Evolutionary conservation across 2,113 vertebrate species (phyloP).

Genomic region (Eubucco bourcierii): DNA sequence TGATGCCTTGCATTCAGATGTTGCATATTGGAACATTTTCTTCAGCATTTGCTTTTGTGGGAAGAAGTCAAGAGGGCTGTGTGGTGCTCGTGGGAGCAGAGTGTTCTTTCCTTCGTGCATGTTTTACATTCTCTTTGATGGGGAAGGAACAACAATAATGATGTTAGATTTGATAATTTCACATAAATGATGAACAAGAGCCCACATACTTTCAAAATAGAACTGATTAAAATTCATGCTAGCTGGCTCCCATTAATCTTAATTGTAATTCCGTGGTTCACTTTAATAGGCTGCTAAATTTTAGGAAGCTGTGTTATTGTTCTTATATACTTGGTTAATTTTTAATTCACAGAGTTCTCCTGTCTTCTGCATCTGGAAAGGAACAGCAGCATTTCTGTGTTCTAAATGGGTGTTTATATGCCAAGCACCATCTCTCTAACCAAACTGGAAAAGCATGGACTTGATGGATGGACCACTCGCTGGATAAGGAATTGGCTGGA

Average conservation of each 20-base stretch:
- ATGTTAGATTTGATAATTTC: conserved; percentile 30
- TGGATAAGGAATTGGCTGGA: too few species aligned
- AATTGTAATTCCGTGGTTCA: conserved; percentile 36
- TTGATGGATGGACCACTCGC: too few species aligned
- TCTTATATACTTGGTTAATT: conserved; percentile 22
- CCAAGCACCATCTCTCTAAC: not conserved
- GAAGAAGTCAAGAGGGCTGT: not conserved
- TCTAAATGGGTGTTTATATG: not conserved
- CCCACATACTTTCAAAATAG: conserved; percentile 37
- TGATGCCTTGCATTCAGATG: not conserved
- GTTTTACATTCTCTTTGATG: conserved; percentile 19
- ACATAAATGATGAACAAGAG: conserved; percentile 24
- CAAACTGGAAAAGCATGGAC: too few species aligned
- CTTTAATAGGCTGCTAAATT: conserved; percentile 16
- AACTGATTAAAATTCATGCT: conserved; percentile 55
- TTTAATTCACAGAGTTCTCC: conserved; percentile 39
- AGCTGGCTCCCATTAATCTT: conserved; percentile 40
- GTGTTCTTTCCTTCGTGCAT: conserved; percentile 31
- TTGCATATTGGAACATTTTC: not conserved
- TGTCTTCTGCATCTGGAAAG: conserved; percentile 41
- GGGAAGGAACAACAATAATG: conserved; percentile 36
- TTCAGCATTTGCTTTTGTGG: not conserved
- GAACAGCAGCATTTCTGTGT: conserved; percentile 24
- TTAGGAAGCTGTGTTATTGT: conserved; percentile 44
- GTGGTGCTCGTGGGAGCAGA: not conserved